phyloP scores from a whole-genome alignment of 1,140 invertebrate species.

The Euwallacea fornicatus region DNA sequence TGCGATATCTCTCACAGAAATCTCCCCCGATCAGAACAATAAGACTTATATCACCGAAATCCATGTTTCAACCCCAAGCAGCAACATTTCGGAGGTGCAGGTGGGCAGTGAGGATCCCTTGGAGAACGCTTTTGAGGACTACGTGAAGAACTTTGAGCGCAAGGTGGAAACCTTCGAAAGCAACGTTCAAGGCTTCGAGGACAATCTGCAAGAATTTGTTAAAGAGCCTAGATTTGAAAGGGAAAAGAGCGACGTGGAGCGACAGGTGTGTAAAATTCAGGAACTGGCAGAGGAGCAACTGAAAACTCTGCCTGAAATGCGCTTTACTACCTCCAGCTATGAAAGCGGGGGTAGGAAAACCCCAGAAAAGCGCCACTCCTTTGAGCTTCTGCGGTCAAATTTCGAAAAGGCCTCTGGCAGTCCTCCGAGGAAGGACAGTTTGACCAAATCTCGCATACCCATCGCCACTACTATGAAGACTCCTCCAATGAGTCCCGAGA shows the following conservation, averaged over 20 bases:
- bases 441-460: constrained; percentile 43
- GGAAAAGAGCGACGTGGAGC: constrained; percentile 46
- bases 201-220: constrained; percentile 36
- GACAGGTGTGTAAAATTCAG: constrained; percentile 49
- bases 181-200: constrained; percentile 46
- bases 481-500: constrained; percentile 50
- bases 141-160: constrained; percentile 48
- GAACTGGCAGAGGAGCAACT: constrained; percentile 51
- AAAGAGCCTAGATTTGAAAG: constrained; percentile 37
- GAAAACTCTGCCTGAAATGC: constrained; percentile 56
- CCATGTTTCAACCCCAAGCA: constrained; percentile 45
- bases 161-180: constrained; percentile 44
- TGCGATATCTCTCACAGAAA: constrained; percentile 23
- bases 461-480: constrained; percentile 49
- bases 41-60: constrained; percentile 52
- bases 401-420: constrained; percentile 53
- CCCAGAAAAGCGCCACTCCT: constrained; percentile 55
- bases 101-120: constrained; percentile 33
- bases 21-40: constrained; percentile 10
- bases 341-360: constrained; percentile 54
- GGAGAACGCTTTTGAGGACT: constrained; percentile 48
- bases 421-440: constrained; percentile 35
- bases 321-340: constrained; percentile 63
- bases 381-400: constrained; percentile 54
- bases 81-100: constrained; percentile 13